These are phyloP conservation scores for Bombylius discolor DNA, from an alignment of 2,888 invertebrate genomes.

Conservation along the genomic window DNA sequence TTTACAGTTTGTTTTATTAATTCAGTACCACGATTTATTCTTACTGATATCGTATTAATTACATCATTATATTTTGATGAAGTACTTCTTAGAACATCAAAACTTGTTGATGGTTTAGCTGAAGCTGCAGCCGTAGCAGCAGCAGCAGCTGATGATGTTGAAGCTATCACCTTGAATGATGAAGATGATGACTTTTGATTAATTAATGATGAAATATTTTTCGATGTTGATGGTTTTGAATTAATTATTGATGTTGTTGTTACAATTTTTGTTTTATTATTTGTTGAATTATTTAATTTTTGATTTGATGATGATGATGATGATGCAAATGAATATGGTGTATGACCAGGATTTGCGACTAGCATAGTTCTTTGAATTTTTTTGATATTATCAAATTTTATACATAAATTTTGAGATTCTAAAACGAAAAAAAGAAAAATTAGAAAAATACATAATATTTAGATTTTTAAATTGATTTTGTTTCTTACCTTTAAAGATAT, in stretches of 20 bases:
- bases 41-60: slow-evolving; percentile 26
- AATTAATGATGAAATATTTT: not conserved
- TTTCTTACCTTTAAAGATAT: not conserved
- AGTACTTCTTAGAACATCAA: not conserved
- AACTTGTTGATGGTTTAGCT: not conserved
- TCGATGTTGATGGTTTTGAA: not conserved
- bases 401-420: not conserved
- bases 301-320: slow-evolving; percentile 1
- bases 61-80: not conserved
- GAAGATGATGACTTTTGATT: not conserved
- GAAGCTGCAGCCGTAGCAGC: not conserved
- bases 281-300: not conserved
- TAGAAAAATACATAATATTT: not conserved
- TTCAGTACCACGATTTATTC: slow-evolving; percentile 30
- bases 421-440: not conserved
- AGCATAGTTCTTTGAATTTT: slow-evolving; percentile 11
- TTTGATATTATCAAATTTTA: not conserved
- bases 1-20: slow-evolving; percentile 27
- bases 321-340: slow-evolving; percentile 14
- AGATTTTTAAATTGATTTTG: too few species aligned
- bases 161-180: not conserved
- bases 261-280: not conserved
- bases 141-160: not conserved
- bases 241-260: not conserved
- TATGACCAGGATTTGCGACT: slow-evolving; percentile 18